phyloP scores from a whole-genome alignment of 2,113 vertebrate genomes.

The Pteruthius melanotis region DNA sequence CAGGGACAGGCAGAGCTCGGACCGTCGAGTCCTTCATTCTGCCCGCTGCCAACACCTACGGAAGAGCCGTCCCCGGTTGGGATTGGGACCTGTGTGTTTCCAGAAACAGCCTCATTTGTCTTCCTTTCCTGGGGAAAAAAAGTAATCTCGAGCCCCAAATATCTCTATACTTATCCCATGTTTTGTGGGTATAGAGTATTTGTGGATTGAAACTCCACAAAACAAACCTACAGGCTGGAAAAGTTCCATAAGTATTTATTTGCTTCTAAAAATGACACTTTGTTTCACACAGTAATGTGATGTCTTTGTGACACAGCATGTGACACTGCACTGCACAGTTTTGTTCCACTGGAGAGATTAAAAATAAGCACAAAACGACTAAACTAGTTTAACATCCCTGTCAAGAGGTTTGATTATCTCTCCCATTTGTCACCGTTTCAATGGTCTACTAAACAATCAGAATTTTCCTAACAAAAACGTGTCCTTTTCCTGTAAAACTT shows the following conservation, averaged over 20 bases:
- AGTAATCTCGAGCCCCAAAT: fast-evolving
- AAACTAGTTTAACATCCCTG: not conserved
- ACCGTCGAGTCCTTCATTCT: fast-evolving
- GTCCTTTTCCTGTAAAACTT: not conserved
- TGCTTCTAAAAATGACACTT: not conserved
- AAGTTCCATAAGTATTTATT: not conserved
- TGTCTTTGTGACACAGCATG: not conserved
- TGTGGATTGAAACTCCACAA: not conserved
- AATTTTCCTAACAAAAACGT: not conserved
- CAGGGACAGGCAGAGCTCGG: fast-evolving
- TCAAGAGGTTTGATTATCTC: not conserved
- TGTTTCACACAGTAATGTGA: not conserved
- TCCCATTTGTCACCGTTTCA: not conserved
- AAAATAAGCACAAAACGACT: not conserved
- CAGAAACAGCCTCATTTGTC: fast-evolving
- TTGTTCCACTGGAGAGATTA: not conserved
- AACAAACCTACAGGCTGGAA: not conserved
- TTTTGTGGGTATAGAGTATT: fast-evolving
- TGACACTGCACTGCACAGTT: not conserved
- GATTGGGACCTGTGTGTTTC: fast-evolving
- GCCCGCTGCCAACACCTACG: fast-evolving
- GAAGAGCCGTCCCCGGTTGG: not conserved
- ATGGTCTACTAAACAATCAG: not conserved
- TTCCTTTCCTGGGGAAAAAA: not conserved
- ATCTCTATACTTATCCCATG: fast-evolving